Conservation (phyloP, 2,113 vertebrate species). For the Otis tarda region DNA sequence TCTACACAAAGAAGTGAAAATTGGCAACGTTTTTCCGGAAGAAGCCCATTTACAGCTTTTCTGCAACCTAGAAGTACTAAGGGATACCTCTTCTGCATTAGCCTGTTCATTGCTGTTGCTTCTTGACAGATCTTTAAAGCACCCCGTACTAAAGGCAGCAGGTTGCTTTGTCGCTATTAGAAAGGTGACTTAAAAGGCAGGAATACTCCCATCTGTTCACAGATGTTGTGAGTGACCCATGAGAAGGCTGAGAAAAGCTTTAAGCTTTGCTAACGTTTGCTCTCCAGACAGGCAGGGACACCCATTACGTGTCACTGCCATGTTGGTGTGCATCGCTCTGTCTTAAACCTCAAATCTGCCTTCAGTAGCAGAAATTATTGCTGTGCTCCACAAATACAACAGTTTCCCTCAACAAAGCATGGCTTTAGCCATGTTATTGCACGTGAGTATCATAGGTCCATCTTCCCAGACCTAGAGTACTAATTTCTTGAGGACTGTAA, state of each 20-base stretch:
- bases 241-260: neutral
- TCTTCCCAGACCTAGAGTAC: neutral
- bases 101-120: neutral
- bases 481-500: neutral
- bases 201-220: neutral
- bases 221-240: neutral
- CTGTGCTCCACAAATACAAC: neutral
- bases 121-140: neutral
- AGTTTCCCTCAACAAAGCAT: neutral
- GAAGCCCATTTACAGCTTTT: neutral
- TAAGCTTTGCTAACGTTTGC: neutral
- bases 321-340: accelerated
- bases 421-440: neutral
- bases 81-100: neutral
- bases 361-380: neutral
- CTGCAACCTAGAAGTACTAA: neutral
- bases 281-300: neutral
- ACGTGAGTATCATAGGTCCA: neutral
- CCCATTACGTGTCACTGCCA: neutral
- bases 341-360: neutral
- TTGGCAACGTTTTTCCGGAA: neutral
- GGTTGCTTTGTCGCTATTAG: neutral
- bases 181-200: neutral
- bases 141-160: neutral
- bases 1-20: neutral